phyloP scores from a whole-genome alignment of 1,140 invertebrate species.

The Papilio polytes region DNA sequence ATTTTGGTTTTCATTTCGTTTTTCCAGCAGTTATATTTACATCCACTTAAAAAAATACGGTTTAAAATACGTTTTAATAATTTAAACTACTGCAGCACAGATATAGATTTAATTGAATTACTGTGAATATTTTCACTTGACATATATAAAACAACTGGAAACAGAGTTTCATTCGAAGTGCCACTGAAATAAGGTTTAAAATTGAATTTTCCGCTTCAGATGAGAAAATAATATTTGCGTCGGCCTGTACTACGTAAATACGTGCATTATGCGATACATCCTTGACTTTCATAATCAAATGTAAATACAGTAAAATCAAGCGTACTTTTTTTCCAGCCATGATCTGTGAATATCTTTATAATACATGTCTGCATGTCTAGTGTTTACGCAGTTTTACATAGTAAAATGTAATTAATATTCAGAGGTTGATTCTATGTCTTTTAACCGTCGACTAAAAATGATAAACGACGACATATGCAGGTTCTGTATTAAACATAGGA shows the following conservation, averaged over 20 bases:
- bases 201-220: neutral
- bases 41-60: neutral
- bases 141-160: neutral
- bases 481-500: too few relatives aligned
- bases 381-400: too few relatives aligned
- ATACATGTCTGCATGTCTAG: too few relatives aligned
- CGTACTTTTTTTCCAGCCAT: too few relatives aligned
- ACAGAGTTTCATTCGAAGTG: neutral
- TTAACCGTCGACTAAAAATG: too few relatives aligned
- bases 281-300: neutral
- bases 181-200: neutral
- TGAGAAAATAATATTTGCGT: neutral
- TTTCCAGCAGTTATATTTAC: neutral
- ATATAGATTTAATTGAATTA: neutral
- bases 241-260: neutral
- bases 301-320: neutral
- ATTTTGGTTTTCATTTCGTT: neutral
- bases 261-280: neutral
- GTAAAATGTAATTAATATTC: too few relatives aligned
- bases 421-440: too few relatives aligned
- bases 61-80: conserved; percentile 1
- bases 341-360: too few relatives aligned
- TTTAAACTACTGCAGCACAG: neutral
- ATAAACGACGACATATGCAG: too few relatives aligned
- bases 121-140: neutral